phyloP scores from a whole-genome alignment of 2,113 vertebrate genomes.

The Emydura subglobosa region DNA sequence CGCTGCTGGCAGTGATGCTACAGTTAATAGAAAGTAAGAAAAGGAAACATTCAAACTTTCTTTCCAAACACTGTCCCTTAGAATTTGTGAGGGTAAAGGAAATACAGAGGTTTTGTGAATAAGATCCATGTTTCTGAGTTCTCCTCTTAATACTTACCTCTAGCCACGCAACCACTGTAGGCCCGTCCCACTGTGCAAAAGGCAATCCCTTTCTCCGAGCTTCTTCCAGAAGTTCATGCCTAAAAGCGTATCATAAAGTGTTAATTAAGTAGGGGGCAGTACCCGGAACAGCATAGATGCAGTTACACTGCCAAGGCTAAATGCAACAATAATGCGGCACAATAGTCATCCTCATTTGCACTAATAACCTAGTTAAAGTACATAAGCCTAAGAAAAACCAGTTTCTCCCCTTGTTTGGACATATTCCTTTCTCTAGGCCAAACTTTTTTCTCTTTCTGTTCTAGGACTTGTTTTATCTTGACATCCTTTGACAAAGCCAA shows the following conservation, averaged over 20 bases:
- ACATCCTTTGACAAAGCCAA: background rate
- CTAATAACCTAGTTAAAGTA: background rate
- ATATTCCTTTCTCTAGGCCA: background rate
- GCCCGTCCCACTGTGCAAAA: constrained; percentile 98
- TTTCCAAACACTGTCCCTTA: background rate
- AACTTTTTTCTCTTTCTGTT: background rate
- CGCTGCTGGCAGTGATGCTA: fast-evolving
- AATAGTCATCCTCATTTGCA: background rate
- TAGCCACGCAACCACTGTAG: constrained; percentile 96
- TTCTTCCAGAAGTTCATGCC: constrained; percentile 98
- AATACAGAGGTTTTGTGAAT: background rate
- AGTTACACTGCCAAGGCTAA: constrained; percentile 4
- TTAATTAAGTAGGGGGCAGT: constrained; percentile 26
- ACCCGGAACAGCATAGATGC: background rate
- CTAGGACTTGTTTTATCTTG: background rate
- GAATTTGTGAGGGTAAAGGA: background rate
- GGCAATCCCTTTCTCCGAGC: constrained; percentile 97
- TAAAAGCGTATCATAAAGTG: constrained; percentile 73
- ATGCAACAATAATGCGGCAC: background rate
- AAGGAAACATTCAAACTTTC: background rate
- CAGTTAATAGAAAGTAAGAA: background rate
- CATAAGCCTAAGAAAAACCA: background rate
- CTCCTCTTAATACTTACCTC: constrained; percentile 83
- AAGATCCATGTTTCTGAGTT: background rate
- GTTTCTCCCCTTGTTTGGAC: background rate